These are phyloP conservation scores for Clupea harengus DNA, from an alignment of 2,113 vertebrate species.

Conservation along the genomic window DNA sequence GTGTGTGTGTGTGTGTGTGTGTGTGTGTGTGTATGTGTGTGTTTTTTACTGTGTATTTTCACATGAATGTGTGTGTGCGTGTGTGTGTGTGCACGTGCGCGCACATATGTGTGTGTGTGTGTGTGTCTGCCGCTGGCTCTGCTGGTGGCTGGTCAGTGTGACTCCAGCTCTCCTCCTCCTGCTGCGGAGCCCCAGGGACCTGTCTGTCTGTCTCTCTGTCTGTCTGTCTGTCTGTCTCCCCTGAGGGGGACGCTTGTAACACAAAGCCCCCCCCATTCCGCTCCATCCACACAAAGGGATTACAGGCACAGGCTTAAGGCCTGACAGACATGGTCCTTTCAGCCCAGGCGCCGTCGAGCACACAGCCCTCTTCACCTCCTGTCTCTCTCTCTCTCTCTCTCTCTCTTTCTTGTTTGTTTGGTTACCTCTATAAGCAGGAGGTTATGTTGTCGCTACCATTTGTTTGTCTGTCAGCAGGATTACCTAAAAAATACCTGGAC, in stretches of 20 bases:
- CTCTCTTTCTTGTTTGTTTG: neutral
- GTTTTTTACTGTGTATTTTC: neutral
- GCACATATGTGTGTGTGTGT: neutral
- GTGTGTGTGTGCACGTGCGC: neutral
- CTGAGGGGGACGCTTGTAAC: neutral
- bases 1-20: neutral
- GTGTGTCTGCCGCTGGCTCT: neutral
- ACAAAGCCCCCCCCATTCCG: neutral
- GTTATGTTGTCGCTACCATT: too few species aligned
- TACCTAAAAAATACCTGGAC: neutral
- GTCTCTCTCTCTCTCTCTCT: neutral
- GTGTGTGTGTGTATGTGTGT: neutral
- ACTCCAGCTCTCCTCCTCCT: neutral
- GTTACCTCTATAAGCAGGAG: neutral
- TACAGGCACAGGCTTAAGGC: neutral
- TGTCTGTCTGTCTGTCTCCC: neutral
- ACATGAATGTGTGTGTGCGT: neutral
- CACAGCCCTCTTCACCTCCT: neutral
- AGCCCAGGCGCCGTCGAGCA: neutral
- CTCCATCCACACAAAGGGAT: constrained; percentile 1
- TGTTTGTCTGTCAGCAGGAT: neutral
- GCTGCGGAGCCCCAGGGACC: neutral
- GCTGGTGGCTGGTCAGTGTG: neutral
- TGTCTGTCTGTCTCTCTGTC: neutral
- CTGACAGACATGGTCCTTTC: neutral